These are phyloP conservation scores for Xestia sexstrigata DNA, from an alignment of 2,888 invertebrate species.

Conservation along the genomic window DNA sequence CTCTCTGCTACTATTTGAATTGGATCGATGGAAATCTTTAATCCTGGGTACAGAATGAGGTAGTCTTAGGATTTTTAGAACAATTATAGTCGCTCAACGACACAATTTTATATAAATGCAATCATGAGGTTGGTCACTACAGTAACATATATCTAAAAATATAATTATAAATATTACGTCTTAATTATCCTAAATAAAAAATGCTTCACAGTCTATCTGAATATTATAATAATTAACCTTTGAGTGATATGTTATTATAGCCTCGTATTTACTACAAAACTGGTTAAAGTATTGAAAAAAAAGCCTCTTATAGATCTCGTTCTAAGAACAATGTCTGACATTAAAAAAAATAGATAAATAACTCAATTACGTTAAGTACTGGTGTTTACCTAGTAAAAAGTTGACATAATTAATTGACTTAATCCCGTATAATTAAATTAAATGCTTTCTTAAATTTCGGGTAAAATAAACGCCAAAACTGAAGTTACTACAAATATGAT, in stretches of 20 bases:
- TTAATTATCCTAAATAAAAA: not conserved
- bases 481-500: not conserved
- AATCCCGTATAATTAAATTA: not conserved
- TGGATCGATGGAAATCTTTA: slow-evolving; percentile 72
- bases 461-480: not conserved
- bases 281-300: not conserved
- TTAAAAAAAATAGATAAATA: not conserved
- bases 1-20: slow-evolving; percentile 65
- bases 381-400: not conserved
- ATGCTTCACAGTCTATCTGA: slow-evolving; percentile 5
- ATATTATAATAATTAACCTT: not conserved
- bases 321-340: not conserved
- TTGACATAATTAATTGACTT: not conserved
- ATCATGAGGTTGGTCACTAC: slow-evolving; percentile 15
- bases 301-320: not conserved
- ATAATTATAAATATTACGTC: not conserved
- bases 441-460: slow-evolving; percentile 9
- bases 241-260: not conserved
- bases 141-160: slow-evolving; percentile 3
- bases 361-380: not conserved
- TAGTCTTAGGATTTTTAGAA: slow-evolving; percentile 38
- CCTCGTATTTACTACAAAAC: not conserved
- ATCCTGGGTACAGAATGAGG: slow-evolving; percentile 76
- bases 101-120: slow-evolving; percentile 27
- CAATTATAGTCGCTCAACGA: not conserved